Conservation (phyloP, 1,140 invertebrate genomes). For the Drosophila malerkotliana region DNA sequence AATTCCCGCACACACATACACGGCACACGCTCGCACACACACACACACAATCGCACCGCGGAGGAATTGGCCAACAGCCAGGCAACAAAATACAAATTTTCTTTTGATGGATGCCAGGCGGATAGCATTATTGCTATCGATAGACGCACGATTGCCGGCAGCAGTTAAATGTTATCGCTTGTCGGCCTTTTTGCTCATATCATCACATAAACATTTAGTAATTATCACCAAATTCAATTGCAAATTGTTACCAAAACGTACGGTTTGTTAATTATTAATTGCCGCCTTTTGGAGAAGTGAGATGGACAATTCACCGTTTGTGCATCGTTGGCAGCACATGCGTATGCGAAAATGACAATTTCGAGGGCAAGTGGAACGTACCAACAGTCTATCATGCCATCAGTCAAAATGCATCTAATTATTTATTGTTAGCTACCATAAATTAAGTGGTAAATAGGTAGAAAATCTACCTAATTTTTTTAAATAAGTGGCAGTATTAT, state of each 20-base stretch:
- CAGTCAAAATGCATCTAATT: neutral
- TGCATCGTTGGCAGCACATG: slow-evolving; percentile 6
- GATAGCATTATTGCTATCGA: neutral
- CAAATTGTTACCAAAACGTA: neutral
- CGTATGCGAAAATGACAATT: neutral
- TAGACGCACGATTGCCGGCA: neutral
- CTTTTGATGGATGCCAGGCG: neutral
- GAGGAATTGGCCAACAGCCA: slow-evolving; percentile 29
- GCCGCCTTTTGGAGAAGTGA: neutral
- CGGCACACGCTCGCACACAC: slow-evolving; percentile 15
- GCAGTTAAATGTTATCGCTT: neutral
- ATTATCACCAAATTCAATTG: neutral
- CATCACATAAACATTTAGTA: neutral
- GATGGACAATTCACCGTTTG: neutral
- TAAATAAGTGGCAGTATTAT: too few relatives aligned
- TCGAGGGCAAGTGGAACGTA: neutral
- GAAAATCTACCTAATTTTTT: too few relatives aligned
- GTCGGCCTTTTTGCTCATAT: neutral
- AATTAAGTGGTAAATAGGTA: too few relatives aligned
- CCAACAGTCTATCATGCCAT: neutral
- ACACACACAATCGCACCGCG: slow-evolving; percentile 10
- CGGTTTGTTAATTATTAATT: slow-evolving; percentile 1
- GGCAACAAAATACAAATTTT: slow-evolving; percentile 6
- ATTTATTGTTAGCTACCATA: too few relatives aligned
- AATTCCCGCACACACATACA: slow-evolving; percentile 4